Evolutionary conservation across 2,797 vertebrate genomes (phyloP).

Genomic region (Cossypha caffra): DNA sequence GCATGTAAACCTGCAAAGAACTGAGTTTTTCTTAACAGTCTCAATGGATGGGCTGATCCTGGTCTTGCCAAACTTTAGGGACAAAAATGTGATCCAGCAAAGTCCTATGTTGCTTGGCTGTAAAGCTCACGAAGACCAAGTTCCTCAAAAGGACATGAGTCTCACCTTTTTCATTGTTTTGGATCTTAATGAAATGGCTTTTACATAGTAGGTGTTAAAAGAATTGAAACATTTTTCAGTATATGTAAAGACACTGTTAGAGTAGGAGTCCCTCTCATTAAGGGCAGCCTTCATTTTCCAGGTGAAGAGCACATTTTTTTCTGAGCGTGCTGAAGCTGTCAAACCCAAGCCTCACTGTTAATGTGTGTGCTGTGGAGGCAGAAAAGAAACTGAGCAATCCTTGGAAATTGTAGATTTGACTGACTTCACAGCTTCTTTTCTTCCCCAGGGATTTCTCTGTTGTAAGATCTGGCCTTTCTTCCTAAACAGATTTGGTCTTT

Average conservation of each 20-base stretch:
- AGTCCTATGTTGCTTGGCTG: neutral
- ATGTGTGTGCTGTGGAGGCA: neutral
- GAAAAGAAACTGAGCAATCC: neutral
- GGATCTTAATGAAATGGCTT: neutral
- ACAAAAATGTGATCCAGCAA: neutral
- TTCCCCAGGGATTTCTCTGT: neutral
- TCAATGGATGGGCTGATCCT: neutral
- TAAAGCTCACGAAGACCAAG: neutral
- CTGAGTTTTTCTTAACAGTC: neutral
- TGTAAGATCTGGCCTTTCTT: neutral
- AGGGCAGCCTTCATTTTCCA: neutral
- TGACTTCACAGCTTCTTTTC: neutral
- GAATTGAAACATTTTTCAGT: neutral
- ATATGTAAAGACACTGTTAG: neutral
- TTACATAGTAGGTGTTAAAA: neutral
- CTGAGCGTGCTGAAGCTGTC: neutral
- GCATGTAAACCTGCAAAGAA: neutral
- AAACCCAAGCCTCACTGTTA: neutral
- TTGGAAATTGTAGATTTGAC: neutral
- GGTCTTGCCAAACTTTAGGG: neutral
- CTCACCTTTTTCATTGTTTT: neutral
- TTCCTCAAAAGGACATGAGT: neutral
- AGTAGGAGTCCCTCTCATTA: neutral
- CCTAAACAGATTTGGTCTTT: neutral
- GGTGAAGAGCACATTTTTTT: accelerated